Base-by-base conservation (phyloP, 1,140 invertebrate genomes). In the Carposina sasakii region DNA sequence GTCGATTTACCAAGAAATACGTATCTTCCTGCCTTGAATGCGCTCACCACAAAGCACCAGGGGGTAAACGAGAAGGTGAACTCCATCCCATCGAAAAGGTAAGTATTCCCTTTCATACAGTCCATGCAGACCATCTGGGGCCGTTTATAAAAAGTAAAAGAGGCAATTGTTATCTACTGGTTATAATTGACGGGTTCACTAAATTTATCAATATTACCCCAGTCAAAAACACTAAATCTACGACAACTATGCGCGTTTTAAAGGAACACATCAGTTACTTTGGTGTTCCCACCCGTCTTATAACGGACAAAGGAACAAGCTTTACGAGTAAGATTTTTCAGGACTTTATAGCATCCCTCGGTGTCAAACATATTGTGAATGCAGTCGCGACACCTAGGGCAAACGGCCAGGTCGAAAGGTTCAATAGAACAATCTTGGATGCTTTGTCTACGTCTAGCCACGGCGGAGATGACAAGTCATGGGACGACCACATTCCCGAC, bases 31-130 rank as follows among this genome's bases (percentile, higher is more conserved):
- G 71, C 33, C 4, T 67, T 10, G 48, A 57, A 8, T 76, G 66
- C 41, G 45, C 64, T 0, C 62, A 63, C 23, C 30, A 54, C 42
- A 74, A 78, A 51, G 24, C 33, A 15, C 50, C 50, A 3, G 40
- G 48, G 9, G 76, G 67, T 1, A 57, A 55, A 34, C 57, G 49
- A 13, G 50, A 57, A 53, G 67, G 65, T 48, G 31, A 52, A 15
- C 48, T 75, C n/a, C 52, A 72, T 36, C 60, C 60, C 2, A 75
- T 76, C 6, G 56, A 65, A 36, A 71, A 71, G 37, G 21, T 58
- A 4, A 30, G 47, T n/a, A 33, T 55, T 6, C 68, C 72, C 13
- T 63, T 76, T 40, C 61, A 74, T 34, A 74, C 76, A 0, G 4
- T 77, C 53, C 67, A 16, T 47, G 64, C 65, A 8, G 72, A 76